These are phyloP conservation scores for Pterobdella sp. DNA, from an alignment of 2,888 invertebrate species.

Conservation along the genomic window DNA sequence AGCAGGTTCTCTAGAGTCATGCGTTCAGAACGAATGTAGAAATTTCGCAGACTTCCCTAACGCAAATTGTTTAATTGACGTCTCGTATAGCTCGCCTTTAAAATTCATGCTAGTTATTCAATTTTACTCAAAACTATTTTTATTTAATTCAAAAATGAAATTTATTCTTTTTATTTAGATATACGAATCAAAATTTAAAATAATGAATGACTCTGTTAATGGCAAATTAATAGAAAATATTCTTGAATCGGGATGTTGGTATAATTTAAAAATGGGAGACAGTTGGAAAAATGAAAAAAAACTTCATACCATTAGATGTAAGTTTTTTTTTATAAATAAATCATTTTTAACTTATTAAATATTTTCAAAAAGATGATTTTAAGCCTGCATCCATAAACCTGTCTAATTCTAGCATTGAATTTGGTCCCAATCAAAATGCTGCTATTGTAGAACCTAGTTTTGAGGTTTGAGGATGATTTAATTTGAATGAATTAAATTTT, in stretches of 20 bases:
- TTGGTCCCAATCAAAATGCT: conserved; percentile 69
- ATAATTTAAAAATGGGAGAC: conserved; percentile 17
- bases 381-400: conserved; percentile 95
- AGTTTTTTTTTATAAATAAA: not conserved
- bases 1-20: too few relatives aligned
- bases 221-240: not conserved
- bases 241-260: conserved; percentile 7
- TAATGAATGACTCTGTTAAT: too few relatives aligned
- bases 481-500: not conserved
- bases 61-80: too few relatives aligned
- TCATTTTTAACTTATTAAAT: not conserved
- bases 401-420: conserved; percentile 78
- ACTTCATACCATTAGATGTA: conserved; percentile 13
- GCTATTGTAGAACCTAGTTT: conserved; percentile 90
- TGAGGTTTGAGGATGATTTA: conserved; percentile 54
- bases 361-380: conserved; percentile 72
- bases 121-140: too few relatives aligned
- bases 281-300: conserved; percentile 17
- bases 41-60: too few relatives aligned
- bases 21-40: too few relatives aligned
- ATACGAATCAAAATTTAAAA: too few relatives aligned
- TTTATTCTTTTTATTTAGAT: too few relatives aligned
- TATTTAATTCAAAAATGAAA: too few relatives aligned
- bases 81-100: too few relatives aligned
- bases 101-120: too few relatives aligned